phyloP scores from a whole-genome alignment of 2,888 invertebrate species.

The Phalera bucephala region DNA sequence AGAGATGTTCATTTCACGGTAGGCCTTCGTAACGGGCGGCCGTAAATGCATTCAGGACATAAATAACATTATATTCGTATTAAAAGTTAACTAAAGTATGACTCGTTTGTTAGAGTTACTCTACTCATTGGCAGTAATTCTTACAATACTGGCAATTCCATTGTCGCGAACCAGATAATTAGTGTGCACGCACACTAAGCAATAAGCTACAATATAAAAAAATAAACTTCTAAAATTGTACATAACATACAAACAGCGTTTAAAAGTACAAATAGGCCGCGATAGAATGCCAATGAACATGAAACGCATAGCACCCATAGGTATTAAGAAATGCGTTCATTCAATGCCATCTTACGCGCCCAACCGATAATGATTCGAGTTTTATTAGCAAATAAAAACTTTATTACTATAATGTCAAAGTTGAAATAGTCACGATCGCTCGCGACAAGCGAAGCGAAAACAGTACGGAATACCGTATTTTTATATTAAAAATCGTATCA shows the following conservation, averaged over 20 bases:
- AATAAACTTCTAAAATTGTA: constrained; percentile 70
- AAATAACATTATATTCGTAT: constrained; percentile 50
- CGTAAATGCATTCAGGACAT: constrained; percentile 70
- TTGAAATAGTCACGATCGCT: constrained; percentile 1
- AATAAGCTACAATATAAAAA: constrained; percentile 58
- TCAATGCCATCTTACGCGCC: background rate
- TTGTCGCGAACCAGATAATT: constrained; percentile 20
- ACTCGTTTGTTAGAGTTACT: constrained; percentile 55
- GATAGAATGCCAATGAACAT: background rate
- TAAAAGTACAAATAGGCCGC: constrained; percentile 37
- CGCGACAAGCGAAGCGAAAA: constrained; percentile 26
- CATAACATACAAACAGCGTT: constrained; percentile 51
- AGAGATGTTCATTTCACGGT: constrained; percentile 62
- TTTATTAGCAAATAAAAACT: constrained; percentile 28
- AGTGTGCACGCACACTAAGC: constrained; percentile 25
- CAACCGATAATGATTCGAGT: background rate
- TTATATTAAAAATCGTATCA: constrained; percentile 36
- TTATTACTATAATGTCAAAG: constrained; percentile 17
- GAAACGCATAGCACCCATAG: background rate
- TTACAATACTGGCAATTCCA: constrained; percentile 58
- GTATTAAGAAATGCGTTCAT: background rate
- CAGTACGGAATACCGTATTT: constrained; percentile 23
- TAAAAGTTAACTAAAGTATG: constrained; percentile 54
- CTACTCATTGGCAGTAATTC: constrained; percentile 69
- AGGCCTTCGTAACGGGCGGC: constrained; percentile 50